A percentile compares a stretch with the other conserved stretches of the same genome.
Conservation (phyloP, 2,113 vertebrate species). For the Gnathonemus longibarbis region DNA sequence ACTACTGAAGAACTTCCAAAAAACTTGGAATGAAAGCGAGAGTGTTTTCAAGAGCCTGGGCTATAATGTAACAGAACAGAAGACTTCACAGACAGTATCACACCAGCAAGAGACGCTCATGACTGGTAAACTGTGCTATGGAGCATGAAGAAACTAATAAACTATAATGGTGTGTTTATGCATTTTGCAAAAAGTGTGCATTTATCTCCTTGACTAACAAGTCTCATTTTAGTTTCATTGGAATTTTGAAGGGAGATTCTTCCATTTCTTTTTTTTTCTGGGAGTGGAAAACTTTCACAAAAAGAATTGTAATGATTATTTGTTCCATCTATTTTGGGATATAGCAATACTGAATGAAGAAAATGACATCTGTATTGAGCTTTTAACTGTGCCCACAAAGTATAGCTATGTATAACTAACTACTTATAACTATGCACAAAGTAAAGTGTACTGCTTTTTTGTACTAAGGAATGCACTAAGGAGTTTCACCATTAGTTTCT, state of each 20-base stretch:
- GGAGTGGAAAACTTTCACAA: neutral
- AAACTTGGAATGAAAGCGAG: constrained; percentile 78
- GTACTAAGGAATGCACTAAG: neutral
- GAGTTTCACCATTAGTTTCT: neutral
- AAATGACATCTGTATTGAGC: neutral
- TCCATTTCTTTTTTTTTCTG: neutral
- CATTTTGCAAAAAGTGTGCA: neutral
- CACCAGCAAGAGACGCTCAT: constrained; percentile 67
- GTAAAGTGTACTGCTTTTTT: neutral
- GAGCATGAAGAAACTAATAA: constrained; percentile 56
- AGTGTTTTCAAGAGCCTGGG: constrained; percentile 69
- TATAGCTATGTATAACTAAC: too few relatives aligned
- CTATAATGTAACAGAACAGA: constrained; percentile 63
- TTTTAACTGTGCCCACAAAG: neutral
- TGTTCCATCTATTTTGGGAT: neutral
- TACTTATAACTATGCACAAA: neutral
- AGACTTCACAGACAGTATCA: constrained; percentile 61
- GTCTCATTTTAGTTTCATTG: neutral
- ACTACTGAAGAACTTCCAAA: constrained; percentile 71
- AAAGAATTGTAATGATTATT: neutral
- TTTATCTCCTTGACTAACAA: neutral
- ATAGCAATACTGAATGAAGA: neutral
- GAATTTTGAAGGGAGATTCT: neutral
- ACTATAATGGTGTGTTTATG: constrained; percentile 43
- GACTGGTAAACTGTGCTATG: constrained; percentile 68